Percentiles rank a stretch among this genome's conserved stretches.
These are phyloP conservation scores for Pituophis catenifer DNA, from an alignment of 2,113 vertebrate species.

Conservation along the genomic window DNA sequence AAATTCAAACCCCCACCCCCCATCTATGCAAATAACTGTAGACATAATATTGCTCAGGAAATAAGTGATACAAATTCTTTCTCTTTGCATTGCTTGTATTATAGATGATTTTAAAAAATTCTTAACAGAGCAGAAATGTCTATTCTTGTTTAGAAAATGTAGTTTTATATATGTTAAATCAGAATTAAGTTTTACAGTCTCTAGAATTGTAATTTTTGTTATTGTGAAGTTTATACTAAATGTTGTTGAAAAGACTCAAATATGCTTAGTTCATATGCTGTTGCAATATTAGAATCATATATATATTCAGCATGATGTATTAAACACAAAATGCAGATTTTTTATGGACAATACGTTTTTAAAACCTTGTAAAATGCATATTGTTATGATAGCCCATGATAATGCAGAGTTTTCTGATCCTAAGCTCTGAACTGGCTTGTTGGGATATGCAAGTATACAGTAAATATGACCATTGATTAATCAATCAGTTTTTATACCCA, in stretches of 20 bases:
- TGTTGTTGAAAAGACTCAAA: not conserved
- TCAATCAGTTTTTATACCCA: not conserved
- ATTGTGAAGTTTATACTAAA: not conserved
- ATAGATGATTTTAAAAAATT: not conserved
- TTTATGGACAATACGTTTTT: not conserved
- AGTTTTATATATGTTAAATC: not conserved
- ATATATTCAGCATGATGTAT: not conserved
- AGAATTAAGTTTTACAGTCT: not conserved
- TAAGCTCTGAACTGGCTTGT: not conserved
- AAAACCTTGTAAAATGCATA: not conserved
- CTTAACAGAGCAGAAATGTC: not conserved
- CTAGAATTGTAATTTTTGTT: not conserved
- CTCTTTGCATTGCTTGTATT: not conserved
- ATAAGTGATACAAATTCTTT: conserved; percentile 2
- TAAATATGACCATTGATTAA: not conserved
- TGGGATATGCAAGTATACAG: not conserved
- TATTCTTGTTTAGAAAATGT: not conserved
- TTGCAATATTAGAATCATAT: not conserved
- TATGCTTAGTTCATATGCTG: not conserved
- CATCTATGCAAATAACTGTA: not conserved
- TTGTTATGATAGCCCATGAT: not conserved
- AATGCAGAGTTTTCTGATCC: not conserved
- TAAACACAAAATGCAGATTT: not conserved
- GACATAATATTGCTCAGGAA: not conserved
- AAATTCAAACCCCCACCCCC: not conserved